Conservation (phyloP, 2,797 vertebrate species). For the Amblyraja radiata region DNA sequence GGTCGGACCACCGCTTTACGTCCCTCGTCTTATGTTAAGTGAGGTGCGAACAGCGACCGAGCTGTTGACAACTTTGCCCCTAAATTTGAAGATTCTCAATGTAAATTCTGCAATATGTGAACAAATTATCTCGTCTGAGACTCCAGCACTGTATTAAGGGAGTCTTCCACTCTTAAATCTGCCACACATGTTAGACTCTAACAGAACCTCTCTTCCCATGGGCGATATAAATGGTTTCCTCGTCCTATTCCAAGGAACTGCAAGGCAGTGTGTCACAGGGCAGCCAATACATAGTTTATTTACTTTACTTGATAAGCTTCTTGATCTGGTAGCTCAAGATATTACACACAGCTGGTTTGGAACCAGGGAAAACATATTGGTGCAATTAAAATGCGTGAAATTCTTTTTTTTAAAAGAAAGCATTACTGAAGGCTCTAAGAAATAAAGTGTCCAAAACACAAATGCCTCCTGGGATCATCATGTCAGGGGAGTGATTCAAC, state of each 20-base stretch:
- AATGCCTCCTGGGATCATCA: background rate
- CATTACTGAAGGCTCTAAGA: background rate
- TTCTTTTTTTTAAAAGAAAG: too few species aligned
- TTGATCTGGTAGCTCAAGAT: background rate
- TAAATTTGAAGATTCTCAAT: background rate
- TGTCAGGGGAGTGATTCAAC: conserved; percentile 21
- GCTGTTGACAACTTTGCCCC: background rate
- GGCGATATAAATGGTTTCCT: too few species aligned
- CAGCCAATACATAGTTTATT: background rate
- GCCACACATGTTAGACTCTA: background rate
- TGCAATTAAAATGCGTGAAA: background rate
- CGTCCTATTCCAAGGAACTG: background rate
- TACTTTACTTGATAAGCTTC: background rate
- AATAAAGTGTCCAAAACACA: background rate
- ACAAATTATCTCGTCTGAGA: background rate
- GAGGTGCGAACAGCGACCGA: background rate
- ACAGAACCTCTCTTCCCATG: background rate
- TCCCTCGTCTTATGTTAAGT: background rate
- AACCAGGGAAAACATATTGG: background rate
- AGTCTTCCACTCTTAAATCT: background rate
- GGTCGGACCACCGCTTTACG: too few species aligned
- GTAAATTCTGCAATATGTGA: background rate
- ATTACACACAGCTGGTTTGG: background rate
- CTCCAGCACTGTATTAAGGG: background rate
- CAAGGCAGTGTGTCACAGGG: background rate